Percentiles rank a stretch among this genome's conserved stretches.
These are phyloP conservation scores for Tethya wilhelma DNA, from an alignment of 37 sponge, comb jelly and placozoan genomes.

Conservation along the genomic window DNA sequence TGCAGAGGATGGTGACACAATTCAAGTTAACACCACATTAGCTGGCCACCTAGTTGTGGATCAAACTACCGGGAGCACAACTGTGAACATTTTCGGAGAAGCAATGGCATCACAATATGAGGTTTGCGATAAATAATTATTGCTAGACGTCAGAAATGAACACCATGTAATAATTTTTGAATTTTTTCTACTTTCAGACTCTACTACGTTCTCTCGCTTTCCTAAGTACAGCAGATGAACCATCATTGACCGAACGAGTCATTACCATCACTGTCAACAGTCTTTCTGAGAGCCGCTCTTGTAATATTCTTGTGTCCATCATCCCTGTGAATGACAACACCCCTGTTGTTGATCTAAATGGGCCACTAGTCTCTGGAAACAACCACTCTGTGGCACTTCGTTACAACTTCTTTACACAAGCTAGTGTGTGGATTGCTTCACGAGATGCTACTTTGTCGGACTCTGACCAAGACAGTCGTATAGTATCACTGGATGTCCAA, in stretches of 20 bases:
- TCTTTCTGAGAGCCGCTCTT: not conserved
- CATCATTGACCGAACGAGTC: not conserved
- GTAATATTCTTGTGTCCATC: conserved; percentile 16
- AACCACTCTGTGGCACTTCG: conserved; percentile 28
- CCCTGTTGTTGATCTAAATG: conserved; percentile 54
- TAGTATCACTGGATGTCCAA: conserved; percentile 10
- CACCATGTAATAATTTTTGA: not conserved
- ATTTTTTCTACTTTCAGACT: not conserved
- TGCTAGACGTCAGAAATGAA: no score
- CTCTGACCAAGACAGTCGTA: conserved; percentile 10
- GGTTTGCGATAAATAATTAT: conserved; percentile 8
- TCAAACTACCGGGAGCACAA: not conserved
- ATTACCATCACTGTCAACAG: conserved; percentile 19
- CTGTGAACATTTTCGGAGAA: conserved; percentile 28
- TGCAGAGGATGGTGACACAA: conserved; percentile 28
- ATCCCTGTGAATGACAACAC: conserved; percentile 45
- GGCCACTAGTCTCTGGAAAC: conserved; percentile 14
- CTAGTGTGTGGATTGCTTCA: conserved; percentile 18
- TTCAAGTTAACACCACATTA: conserved; percentile 1
- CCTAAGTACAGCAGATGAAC: conserved; percentile 28
- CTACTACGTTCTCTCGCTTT: conserved; percentile 19
- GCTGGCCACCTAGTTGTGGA: not conserved
- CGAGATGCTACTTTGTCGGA: conserved; percentile 41
- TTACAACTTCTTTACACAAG: conserved; percentile 8
- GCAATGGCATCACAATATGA: conserved; percentile 20